Evolutionary conservation across 2,797 vertebrate genomes (phyloP), one percentile per base, ranked within the genome.

Genomic region (Cryptoprocta ferox): DNA sequence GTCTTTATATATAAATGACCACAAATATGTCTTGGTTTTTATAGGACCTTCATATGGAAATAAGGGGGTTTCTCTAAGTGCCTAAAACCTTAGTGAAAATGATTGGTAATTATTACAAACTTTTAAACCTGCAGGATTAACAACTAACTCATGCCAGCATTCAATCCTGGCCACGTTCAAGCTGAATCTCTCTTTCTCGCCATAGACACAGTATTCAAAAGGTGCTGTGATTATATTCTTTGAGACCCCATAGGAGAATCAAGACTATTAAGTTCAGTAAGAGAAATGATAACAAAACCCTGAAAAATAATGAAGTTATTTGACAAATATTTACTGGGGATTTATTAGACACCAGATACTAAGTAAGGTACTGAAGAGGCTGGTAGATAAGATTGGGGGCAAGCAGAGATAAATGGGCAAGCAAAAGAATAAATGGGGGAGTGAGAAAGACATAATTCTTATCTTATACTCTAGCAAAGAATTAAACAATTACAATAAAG

Each of bases 261-360:
- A 65, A 63, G 32, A 61, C 37, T 73, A 68, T 30, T 79, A 59
- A 87, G 26, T 35, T 96, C 42, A 63, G 4, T 90, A 50, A 89
- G 32, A 84, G n/a, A 78, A 94, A 96, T 37, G 26, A 28, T n/a
- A 81, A 59, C 21, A 71, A 71, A 89, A 45, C 14, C 48, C 53
- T 66, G 26, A 83, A 91, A 71, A 35, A 19, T 5, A 78, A 81
- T 86, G 59, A 61, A 91, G 45, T 92, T 45, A 76, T 83, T 65
- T 96, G 89, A 86, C n/a, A 95, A 92, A 65, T 68, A 89, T 11
- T 86, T 73, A 80, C 19, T 68, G 28, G 84, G n/a, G 14, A n/a
- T 78, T 13, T 50, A 35, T 66, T 78, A 81, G 71, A 85, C 1
- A 63, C 21, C 18, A 89, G 66, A 85, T 68, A 70, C n/a, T 73